These are phyloP conservation scores for Daktulosphaira vitifoliae DNA, from an alignment of 1,140 invertebrate genomes.

Conservation along the genomic window DNA sequence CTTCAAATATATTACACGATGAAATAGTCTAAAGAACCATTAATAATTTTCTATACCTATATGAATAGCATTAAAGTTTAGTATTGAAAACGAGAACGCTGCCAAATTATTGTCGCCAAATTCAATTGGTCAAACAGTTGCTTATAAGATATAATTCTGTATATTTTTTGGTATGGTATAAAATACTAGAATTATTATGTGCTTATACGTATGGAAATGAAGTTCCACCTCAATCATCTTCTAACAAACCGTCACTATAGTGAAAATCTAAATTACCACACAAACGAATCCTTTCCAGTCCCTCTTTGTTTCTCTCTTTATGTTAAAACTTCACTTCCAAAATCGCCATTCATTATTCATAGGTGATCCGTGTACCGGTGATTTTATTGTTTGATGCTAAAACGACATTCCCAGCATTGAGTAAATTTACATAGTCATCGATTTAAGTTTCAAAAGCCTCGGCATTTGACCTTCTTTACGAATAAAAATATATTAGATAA, in stretches of 20 bases:
- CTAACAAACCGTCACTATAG: constrained; percentile 10
- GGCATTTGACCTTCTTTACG: too few species aligned
- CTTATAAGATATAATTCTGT: too few species aligned
- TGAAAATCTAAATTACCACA: not conserved
- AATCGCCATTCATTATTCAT: constrained; percentile 24
- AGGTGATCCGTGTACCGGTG: not conserved
- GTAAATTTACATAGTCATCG: not conserved
- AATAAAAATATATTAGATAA: too few species aligned
- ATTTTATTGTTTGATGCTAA: constrained; percentile 8
- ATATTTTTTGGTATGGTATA: too few species aligned
- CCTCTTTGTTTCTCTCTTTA: not conserved
- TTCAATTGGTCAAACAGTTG: too few species aligned
- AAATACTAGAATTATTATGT: too few species aligned
- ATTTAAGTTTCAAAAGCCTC: not conserved
- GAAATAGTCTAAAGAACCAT: too few species aligned
- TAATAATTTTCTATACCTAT: too few species aligned
- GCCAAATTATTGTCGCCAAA: too few species aligned
- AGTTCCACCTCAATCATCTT: not conserved
- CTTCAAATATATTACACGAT: too few species aligned
- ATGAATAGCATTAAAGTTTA: too few species aligned
- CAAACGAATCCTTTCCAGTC: not conserved
- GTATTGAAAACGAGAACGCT: too few species aligned
- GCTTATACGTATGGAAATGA: constrained; percentile 15
- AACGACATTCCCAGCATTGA: not conserved
- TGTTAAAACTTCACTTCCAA: constrained; percentile 6